Evolutionary conservation across 1,140 invertebrate species (phyloP).

Genomic region (Sycophaga agraensis): DNA sequence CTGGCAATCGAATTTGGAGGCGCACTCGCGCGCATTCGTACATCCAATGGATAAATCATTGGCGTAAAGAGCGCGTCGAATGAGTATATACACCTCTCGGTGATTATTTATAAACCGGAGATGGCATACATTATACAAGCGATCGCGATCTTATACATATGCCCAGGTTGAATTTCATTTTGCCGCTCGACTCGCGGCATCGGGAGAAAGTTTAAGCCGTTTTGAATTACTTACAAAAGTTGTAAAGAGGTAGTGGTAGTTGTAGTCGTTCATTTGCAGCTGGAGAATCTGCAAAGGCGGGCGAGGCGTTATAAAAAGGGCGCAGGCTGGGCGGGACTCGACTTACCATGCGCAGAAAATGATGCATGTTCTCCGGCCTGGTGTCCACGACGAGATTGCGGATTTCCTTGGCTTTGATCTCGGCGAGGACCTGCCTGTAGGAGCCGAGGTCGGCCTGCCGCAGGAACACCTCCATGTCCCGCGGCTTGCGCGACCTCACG

Average conservation of each 20-base stretch:
- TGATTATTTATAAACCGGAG: too few relatives aligned
- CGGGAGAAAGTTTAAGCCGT: too few relatives aligned
- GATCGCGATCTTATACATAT: too few relatives aligned
- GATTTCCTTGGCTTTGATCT: conserved; percentile 65
- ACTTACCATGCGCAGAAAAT: conserved; percentile 63
- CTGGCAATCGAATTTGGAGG: too few relatives aligned
- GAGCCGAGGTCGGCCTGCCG: conserved; percentile 62
- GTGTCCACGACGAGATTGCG: conserved; percentile 66
- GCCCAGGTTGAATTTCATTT: too few relatives aligned
- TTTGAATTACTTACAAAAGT: conserved; percentile 71
- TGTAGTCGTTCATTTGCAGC: conserved; percentile 71
- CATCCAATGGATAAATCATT: too few relatives aligned
- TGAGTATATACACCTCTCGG: too few relatives aligned
- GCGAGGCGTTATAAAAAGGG: neutral
- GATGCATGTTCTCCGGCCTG: conserved; percentile 61
- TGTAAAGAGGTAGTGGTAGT: conserved; percentile 71
- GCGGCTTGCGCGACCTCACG: conserved; percentile 51
- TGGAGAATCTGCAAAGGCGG: conserved; percentile 65
- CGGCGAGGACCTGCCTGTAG: conserved; percentile 62
- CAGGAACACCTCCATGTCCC: conserved; percentile 61
- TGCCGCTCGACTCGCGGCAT: too few relatives aligned
- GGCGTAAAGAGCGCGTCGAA: too few relatives aligned
- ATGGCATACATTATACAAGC: too few relatives aligned
- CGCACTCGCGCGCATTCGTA: too few relatives aligned
- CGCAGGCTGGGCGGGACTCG: neutral